Conservation (phyloP, 2,113 vertebrate genomes). For the Typhlomys cinereus region DNA sequence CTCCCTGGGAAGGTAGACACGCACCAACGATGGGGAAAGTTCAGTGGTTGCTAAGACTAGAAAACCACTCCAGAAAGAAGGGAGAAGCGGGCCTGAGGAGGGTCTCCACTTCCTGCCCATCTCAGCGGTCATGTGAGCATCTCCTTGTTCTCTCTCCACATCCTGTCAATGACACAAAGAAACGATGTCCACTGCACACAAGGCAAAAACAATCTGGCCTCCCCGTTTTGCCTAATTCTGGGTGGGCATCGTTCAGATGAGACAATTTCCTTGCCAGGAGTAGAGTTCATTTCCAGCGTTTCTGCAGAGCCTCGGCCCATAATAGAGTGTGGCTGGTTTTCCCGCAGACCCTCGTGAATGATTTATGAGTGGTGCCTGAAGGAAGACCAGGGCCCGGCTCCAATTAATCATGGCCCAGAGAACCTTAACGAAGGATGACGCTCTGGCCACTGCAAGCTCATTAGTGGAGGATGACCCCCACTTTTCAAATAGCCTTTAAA, state of each 20-base stretch:
- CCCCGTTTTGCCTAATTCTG: conserved; percentile 28
- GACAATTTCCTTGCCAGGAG: not conserved
- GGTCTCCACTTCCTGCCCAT: not conserved
- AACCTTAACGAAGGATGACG: conserved; percentile 59
- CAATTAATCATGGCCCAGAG: conserved; percentile 78
- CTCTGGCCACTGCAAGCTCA: conserved; percentile 62
- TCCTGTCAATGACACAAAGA: not conserved
- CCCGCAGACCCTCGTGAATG: conserved; percentile 38
- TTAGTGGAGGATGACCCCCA: conserved; percentile 59
- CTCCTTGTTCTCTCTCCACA: not conserved
- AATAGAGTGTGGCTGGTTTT: conserved; percentile 43
- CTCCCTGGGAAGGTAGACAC: not conserved
- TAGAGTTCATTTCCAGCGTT: not conserved
- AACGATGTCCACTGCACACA: conserved; percentile 4
- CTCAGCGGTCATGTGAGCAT: not conserved
- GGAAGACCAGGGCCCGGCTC: conserved; percentile 46
- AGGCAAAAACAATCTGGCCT: not conserved
- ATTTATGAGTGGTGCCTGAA: conserved; percentile 65
- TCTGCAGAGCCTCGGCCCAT: not conserved
- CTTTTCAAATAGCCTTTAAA: conserved; percentile 67
- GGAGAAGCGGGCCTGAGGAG: not conserved
- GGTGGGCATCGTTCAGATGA: not conserved
- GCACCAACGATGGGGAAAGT: not conserved
- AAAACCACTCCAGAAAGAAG: not conserved
- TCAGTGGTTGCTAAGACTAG: not conserved